phyloP scores from a whole-genome alignment of 2,888 invertebrate species.

The Coremacera marginata region DNA sequence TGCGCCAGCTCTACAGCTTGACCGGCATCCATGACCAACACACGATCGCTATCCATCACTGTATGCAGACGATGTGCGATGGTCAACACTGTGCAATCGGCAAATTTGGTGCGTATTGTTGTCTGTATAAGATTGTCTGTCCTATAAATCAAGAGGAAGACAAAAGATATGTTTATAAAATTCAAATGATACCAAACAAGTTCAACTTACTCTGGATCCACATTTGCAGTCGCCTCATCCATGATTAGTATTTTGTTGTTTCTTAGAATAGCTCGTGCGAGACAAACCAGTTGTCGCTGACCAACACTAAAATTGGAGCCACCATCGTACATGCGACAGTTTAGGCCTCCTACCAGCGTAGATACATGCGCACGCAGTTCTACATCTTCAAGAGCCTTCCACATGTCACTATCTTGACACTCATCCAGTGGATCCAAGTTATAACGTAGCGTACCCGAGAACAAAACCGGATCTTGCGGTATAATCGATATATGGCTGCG shows the following conservation, averaged over 20 bases:
- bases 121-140: slow-evolving; percentile 89
- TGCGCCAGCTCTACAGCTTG: slow-evolving; percentile 80
- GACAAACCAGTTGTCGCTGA: slow-evolving; percentile 87
- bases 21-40: slow-evolving; percentile 86
- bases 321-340: slow-evolving; percentile 78
- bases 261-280: slow-evolving; percentile 86
- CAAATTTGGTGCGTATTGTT: slow-evolving; percentile 84
- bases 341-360: slow-evolving; percentile 73
- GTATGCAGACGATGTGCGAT: slow-evolving; percentile 93
- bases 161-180: not conserved
- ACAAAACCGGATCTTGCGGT: slow-evolving; percentile 91
- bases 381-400: slow-evolving; percentile 83
- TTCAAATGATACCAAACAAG: not conserved
- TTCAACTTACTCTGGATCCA: slow-evolving; percentile 82
- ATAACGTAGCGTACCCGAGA: slow-evolving; percentile 85
- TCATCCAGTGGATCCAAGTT: slow-evolving; percentile 88
- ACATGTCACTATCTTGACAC: slow-evolving; percentile 79
- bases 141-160: slow-evolving; percentile 62
- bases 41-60: slow-evolving; percentile 89
- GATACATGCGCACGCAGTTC: slow-evolving; percentile 81
- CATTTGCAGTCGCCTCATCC: slow-evolving; percentile 93
- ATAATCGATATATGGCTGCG: slow-evolving; percentile 89
- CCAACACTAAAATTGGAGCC: slow-evolving; percentile 90
- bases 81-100: slow-evolving; percentile 86
- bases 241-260: slow-evolving; percentile 85